Base-by-base conservation (phyloP, 2,888 invertebrate species). In the Mythimna ferrago region DNA sequence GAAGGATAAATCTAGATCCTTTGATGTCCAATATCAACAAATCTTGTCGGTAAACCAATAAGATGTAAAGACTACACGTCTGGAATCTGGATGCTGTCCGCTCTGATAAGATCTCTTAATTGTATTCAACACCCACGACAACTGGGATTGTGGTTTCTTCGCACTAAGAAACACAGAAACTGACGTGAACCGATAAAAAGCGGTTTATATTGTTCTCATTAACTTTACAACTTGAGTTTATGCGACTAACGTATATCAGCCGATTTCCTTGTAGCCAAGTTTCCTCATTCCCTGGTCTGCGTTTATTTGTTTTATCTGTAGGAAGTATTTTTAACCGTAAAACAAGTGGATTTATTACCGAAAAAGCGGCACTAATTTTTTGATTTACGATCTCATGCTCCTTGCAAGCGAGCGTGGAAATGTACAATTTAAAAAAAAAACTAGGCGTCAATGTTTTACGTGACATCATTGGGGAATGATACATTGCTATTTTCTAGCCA, bases 251-350 rank as follows among this genome's bases (percentile, higher is more conserved):
- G 44, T 73, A 63, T 41, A 64, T 70, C 76, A 64, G 64, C 78
- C 26, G 64, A 67, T 73, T 84, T 84, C 79, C 78, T 78, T 51
- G 48, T 72, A 66, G 11, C n/a, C 66, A 66, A 76, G 78, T 74
- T 85, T 85, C 86, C 82, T 82, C 76, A 85, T 76, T 72, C 51
- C 67, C 19, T 41, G 65, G 75, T 64, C 32, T 63, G 51, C 11
- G 57, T 51, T 54, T 74, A 69, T 80, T 75, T 73, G 74, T 83
- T 77, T 80, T 54, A 68, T 80, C 58, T 56, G 74, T 62, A 78
- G 74, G 78, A 86, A 78, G 71, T 78, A 76, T 73, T 65, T 68
- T 64, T 66, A 71, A 63, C 41, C 65, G 66, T 78, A 64, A 71
- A 83, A 80, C 78, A 35, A 69, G 19, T 57, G 38, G 67, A 76